Evolutionary conservation across 2,113 vertebrate genomes (phyloP), one percentile per base, ranked within the genome.

Genomic region (Drymodes brunneopygia): DNA sequence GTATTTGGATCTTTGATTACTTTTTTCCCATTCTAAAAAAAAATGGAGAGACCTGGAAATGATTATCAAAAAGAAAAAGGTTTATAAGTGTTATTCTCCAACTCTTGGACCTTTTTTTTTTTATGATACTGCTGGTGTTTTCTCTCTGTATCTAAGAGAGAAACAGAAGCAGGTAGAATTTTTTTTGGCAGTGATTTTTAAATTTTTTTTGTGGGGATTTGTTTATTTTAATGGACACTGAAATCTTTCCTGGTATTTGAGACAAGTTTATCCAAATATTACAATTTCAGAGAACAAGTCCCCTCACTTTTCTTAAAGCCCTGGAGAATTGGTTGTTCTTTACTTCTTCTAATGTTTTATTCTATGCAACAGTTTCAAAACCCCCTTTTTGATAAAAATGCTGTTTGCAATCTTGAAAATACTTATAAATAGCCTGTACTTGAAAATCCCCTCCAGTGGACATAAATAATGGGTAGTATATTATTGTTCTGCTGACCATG

Each of bases 131-230:
- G 31, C 22, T 67, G 6, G 3, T 69, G 9, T 47, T 90, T 80
- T 73, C 31, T 7, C 23, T 61, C 24, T 79, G 0, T 69, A 33
- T 5, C 11, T 31, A 35, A 61, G 58, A 53, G 20, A 88, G 50
- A 69, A 90, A 69, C 13, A 28, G 15, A 44, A 81, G 7, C 36
- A 28, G 7, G 4, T 56, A 54, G 22, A 75, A 33, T 27, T 5
- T 14, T 14, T 69, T 54, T 72, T 1, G 0, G 7, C 19, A 25
- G 5, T 14, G 50, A 4, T 33, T 69, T 53, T 4, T 0, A 36
- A 6, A 1, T 11, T 29, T 35, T 25, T 33, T 47, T 25, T 6
- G n/a, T 9, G 33, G 11, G 6, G 10, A 5, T 48, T 77, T 56
- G 4, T 28, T 72, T 51, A 13, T 67, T 58, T 60, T 38, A 73